phyloP scores from a whole-genome alignment of 2,797 vertebrate species.

The Xenentodon cancila region DNA sequence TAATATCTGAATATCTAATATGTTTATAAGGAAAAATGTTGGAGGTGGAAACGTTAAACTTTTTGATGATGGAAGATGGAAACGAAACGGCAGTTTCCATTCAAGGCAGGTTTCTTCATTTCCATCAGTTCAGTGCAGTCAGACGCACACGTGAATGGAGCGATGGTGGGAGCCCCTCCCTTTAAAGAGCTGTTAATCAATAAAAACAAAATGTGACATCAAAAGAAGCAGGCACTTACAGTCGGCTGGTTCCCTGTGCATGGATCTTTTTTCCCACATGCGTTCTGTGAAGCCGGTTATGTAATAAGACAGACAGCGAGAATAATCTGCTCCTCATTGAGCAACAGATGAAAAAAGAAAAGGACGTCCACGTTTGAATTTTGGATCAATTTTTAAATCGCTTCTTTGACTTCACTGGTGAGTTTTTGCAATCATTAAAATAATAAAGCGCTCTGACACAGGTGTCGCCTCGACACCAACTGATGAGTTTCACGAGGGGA shows the following conservation, averaged over 20 bases:
- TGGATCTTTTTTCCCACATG: neutral
- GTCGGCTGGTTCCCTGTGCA: neutral
- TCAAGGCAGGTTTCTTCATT: no score
- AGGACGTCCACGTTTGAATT: constrained; percentile 7
- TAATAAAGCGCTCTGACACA: constrained; percentile 5
- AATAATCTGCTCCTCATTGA: constrained; percentile 29
- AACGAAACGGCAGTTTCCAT: no score
- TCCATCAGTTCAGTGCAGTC: no score
- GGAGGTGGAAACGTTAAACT: no score
- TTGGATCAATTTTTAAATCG: constrained; percentile 13
- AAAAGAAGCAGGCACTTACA: neutral
- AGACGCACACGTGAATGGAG: no score
- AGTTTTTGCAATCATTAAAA: constrained; percentile 9
- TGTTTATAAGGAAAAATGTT: no score
- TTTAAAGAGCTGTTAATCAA: neutral
- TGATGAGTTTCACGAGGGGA: no score
- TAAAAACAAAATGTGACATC: neutral
- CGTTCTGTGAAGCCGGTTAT: neutral
- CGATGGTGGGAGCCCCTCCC: no score
- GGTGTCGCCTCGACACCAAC: constrained; percentile 4
- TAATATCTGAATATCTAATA: no score
- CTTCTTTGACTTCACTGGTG: neutral
- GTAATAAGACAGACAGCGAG: constrained; percentile 2
- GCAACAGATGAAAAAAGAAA: no score
- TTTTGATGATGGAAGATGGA: no score